Evolutionary conservation across 2,113 vertebrate genomes (phyloP), one percentile per base, ranked within the genome.

Genomic region (Antechinus flavipes): DNA sequence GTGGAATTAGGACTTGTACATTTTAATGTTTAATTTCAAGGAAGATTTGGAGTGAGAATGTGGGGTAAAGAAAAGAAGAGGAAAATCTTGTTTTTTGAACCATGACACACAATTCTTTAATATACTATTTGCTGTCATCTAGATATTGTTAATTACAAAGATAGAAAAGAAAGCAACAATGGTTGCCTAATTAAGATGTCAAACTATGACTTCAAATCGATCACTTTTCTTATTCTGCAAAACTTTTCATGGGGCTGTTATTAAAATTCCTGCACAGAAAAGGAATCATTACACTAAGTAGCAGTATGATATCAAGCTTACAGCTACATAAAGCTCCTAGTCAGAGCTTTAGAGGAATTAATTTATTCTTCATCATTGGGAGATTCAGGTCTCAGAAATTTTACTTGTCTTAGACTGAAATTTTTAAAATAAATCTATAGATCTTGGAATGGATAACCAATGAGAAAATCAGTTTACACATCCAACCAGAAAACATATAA

Each of bases 21-120:
- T 93, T 96, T 96, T 84, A 93, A 95, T 96, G 97, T 95, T 84
- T 91, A 90, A 96, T 96, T 97, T 97, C 95, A 97, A 95, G 96
- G 96, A 95, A 98, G 94, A 96, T 95, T 95, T 95, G 55, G 96
- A 76, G 35, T 84, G 6, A 22, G 35, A 84, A 84, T 84, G 14
- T 84, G n/a, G 6, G 19, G 35, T 8, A n/a, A 84, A 5, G 35
- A 35, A 76, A n/a, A 4, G 94, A 94, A 91, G 93, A 93, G 97
- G 14, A 97, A 55, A 49, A 95, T n/a, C 93, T 68, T 76, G 19
- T 26, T 12, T 94, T 95, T 95, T 96, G 95, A 95, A 94, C 61
- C 16, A 96, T 95, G 96, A 95, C 76, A 91, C 93, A 95, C 94
- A 93, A 46, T 93, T 1, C 0, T 3, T 54, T 54, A 6, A 0